phyloP scores from a whole-genome alignment of 2,888 invertebrate genomes.

The Sthenelais limicola region DNA sequence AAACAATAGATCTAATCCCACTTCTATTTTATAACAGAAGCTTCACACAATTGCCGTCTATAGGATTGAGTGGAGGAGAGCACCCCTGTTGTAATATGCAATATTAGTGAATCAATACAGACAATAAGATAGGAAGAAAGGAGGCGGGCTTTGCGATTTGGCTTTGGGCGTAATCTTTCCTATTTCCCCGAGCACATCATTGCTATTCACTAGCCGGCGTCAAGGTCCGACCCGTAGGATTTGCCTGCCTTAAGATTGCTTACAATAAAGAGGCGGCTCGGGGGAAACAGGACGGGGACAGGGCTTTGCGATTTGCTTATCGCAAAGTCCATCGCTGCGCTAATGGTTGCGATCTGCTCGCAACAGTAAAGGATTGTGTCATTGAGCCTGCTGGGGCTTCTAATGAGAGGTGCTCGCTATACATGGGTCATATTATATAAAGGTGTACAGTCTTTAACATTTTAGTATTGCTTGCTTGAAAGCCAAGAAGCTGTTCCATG shows the following conservation, averaged over 20 bases:
- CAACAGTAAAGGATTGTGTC: too few relatives aligned
- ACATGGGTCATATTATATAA: too few relatives aligned
- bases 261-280: constrained; percentile 40
- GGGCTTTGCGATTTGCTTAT: too few relatives aligned
- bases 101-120: constrained; percentile 35
- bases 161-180: constrained; percentile 38
- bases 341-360: too few relatives aligned
- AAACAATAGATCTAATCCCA: too few relatives aligned
- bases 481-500: too few relatives aligned
- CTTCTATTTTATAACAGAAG: neutral
- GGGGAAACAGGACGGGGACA: too few relatives aligned
- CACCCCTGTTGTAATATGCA: constrained; percentile 10
- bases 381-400: too few relatives aligned
- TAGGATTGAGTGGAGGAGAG: neutral
- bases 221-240: constrained; percentile 19
- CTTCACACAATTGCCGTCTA: neutral
- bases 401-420: too few relatives aligned
- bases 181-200: constrained; percentile 23
- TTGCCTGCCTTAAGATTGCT: constrained; percentile 31
- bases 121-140: constrained; percentile 34
- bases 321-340: too few relatives aligned
- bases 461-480: too few relatives aligned
- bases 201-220: constrained; percentile 22
- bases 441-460: too few relatives aligned
- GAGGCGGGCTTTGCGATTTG: constrained; percentile 9